Evolutionary conservation across 2,888 invertebrate genomes (phyloP), one percentile per base, ranked within the genome.

Genomic region (Minunthozetes semirufus): DNA sequence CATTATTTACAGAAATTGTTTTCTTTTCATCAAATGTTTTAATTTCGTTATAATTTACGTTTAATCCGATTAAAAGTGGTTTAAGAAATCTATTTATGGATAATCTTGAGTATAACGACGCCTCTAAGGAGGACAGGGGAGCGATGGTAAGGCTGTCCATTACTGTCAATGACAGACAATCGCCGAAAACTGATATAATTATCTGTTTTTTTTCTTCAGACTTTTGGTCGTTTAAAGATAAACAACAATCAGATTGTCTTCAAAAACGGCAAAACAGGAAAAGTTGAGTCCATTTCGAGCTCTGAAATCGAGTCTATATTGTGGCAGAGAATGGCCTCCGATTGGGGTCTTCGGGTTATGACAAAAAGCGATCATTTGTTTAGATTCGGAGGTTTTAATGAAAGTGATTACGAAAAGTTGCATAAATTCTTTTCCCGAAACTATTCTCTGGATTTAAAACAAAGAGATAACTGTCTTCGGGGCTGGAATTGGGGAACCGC

Each of bases 401-500:
- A 79, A 59, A 70, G 56, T 88, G 97, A 98, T 79, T 91, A 92
- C 84, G 96, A 97, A 68, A 95, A 94, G 82, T 87, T 99, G 63
- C 89, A 91, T 0, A 91, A 92, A 80, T 98, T 94, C 83, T 91
- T 97, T 79, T 88, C 89, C 78, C 86, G 87, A 8, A 89, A 90
- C 78, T 97, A 95, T 83, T 78, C 81, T 50, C 78, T 81, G 27
- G 90, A 92, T 76, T 88, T 97, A 88, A 85, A 93, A 68, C 94
- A 93, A 80, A 93, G 92, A 80, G 98, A 99, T 81, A 84, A 95
- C 73, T 92, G 94, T 78, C 86, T 97, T 0, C 96, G 94, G 82
- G 99, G 99, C 0, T 99, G 98, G 98, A 99, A 99, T 84, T 99
- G 98, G 94, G 99, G 99, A 38, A 91, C 92, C 0, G 94, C 94